Evolutionary conservation across 2,888 invertebrate genomes (phyloP).

Genomic region (Campopleginae sp.): DNA sequence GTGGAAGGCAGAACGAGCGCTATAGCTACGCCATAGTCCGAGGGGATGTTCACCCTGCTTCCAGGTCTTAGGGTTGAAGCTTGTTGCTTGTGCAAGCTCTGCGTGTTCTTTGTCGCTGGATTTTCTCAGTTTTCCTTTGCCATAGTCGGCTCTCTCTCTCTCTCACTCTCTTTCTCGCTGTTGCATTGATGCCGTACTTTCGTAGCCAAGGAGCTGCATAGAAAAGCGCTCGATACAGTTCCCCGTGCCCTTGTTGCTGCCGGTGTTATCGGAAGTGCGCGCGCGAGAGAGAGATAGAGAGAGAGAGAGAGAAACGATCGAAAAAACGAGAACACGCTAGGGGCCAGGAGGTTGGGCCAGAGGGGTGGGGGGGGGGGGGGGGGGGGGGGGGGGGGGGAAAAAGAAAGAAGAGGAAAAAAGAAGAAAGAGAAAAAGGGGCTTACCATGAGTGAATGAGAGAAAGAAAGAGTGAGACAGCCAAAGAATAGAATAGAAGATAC

Average conservation of each 20-base stretch:
- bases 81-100: constrained; percentile 42
- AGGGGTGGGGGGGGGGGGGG: no score
- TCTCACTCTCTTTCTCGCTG: no score
- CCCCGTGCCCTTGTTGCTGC: constrained; percentile 20
- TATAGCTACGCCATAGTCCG: constrained; percentile 1
- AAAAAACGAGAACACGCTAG: constrained; percentile 5
- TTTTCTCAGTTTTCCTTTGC: constrained; percentile 25
- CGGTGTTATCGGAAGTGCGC: constrained; percentile 43
- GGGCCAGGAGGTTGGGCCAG: constrained; percentile 27
- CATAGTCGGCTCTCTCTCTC: constrained; percentile 26
- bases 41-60: constrained; percentile 8
- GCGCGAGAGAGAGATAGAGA: constrained; percentile 13
- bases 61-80: constrained; percentile 32
- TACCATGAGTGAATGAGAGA: constrained; percentile 27
- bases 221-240: constrained; percentile 31
- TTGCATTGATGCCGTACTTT: constrained; percentile 24
- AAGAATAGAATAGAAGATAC: neutral
- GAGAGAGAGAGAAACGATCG: constrained; percentile 14
- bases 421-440: constrained; percentile 31
- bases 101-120: constrained; percentile 24
- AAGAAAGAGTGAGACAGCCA: constrained; percentile 7
- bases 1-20: constrained; percentile 32
- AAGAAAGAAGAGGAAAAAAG: constrained; percentile 44
- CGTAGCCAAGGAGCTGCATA: constrained; percentile 43
- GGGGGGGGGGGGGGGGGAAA: no score